Conservation (phyloP, 2,888 invertebrate species). For the Ichneumon xanthorius region DNA sequence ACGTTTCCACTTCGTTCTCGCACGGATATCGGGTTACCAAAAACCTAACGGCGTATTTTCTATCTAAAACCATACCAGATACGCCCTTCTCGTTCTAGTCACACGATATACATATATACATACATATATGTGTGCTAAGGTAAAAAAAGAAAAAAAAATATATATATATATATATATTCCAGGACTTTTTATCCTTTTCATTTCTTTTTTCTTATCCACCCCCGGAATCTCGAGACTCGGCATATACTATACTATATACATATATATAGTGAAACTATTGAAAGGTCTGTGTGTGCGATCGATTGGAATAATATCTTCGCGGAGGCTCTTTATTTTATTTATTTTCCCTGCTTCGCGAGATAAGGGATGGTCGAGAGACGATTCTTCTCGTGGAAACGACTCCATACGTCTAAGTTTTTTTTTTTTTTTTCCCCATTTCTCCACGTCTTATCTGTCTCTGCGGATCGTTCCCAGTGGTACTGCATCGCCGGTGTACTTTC, state of each 20-base stretch:
- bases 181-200: conserved; percentile 2
- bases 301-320: conserved; percentile 54
- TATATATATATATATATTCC: not conserved
- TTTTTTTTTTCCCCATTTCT: conserved; percentile 18
- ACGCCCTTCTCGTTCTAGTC: too few species aligned
- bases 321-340: conserved; percentile 33
- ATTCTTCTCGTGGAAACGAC: conserved; percentile 36
- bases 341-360: conserved; percentile 28
- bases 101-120: not conserved
- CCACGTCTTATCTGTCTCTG: conserved; percentile 8
- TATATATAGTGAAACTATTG: conserved; percentile 19
- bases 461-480: conserved; percentile 31
- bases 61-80: too few species aligned
- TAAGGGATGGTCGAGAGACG: conserved; percentile 35
- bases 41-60: too few species aligned
- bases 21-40: not conserved
- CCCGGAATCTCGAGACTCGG: conserved; percentile 8
- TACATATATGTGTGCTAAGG: not conserved
- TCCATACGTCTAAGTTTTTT: conserved; percentile 13
- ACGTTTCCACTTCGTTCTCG: not conserved
- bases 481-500: conserved; percentile 24
- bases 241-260: not conserved
- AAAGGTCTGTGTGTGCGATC: conserved; percentile 48
- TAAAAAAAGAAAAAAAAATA: not conserved
- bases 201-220: conserved; percentile 13